These are phyloP conservation scores for Drosophila tanythrix DNA, from an alignment of 2,888 invertebrate species.

Conservation along the genomic window DNA sequence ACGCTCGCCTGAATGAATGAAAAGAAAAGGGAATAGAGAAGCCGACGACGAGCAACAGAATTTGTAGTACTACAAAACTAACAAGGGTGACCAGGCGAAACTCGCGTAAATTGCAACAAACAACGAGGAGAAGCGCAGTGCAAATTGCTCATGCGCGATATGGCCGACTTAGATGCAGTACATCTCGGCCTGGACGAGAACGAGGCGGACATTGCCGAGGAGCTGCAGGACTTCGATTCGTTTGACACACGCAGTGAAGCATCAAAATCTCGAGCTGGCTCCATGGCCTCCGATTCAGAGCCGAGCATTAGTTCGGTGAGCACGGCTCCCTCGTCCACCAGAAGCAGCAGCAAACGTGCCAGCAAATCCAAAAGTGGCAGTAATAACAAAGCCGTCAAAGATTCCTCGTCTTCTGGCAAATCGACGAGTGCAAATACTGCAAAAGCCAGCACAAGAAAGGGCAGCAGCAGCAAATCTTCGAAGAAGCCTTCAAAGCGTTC, in stretches of 20 bases:
- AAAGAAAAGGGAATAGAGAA: conserved; percentile 46
- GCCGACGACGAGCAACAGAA: conserved; percentile 27
- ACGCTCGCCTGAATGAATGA: conserved; percentile 49
- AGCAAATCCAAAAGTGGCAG: conserved; percentile 61
- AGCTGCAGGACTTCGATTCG: conserved; percentile 89
- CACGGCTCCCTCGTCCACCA: conserved; percentile 87
- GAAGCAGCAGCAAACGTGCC: conserved; percentile 49
- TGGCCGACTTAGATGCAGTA: conserved; percentile 87
- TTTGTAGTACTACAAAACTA: conserved; percentile 34
- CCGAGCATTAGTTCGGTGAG: conserved; percentile 93
- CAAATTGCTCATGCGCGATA: conserved; percentile 79
- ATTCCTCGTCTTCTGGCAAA: conserved; percentile 21
- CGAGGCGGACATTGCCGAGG: conserved; percentile 91
- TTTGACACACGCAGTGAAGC: conserved; percentile 96
- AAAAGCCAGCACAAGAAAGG: conserved; percentile 17
- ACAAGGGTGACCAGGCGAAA: conserved; percentile 63
- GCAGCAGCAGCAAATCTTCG: conserved; percentile 30
- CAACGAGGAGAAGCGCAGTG: conserved; percentile 12
- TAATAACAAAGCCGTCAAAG: conserved; percentile 54
- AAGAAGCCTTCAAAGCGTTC: conserved; percentile 67
- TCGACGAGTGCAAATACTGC: conserved; percentile 43
- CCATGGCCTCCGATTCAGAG: conserved; percentile 86
- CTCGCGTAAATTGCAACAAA: conserved; percentile 20
- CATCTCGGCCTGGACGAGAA: conserved; percentile 89
- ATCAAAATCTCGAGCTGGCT: conserved; percentile 89